Evolutionary conservation across 2,888 invertebrate species (phyloP).

Genomic region (Graphium colonna): DNA sequence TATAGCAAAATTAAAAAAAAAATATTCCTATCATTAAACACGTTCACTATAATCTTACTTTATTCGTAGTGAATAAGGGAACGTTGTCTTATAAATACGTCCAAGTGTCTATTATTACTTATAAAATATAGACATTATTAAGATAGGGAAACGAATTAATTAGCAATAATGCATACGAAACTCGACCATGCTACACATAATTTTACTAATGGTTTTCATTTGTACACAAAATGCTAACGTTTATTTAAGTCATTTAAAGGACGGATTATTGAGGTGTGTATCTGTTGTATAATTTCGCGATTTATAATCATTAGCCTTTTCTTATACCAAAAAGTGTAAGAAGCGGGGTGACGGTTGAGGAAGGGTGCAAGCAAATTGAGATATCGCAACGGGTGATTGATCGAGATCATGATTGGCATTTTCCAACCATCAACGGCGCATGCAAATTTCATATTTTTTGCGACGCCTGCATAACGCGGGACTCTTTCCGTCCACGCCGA

Average conservation of each 20-base stretch:
- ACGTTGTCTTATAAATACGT: too few species aligned
- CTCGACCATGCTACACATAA: neutral
- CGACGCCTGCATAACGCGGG: conserved; percentile 31
- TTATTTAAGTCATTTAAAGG: conserved; percentile 38
- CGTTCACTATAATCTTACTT: too few species aligned
- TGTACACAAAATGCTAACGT: conserved; percentile 34
- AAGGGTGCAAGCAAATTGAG: conserved; percentile 72
- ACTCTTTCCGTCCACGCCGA: conserved; percentile 43
- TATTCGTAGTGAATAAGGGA: too few species aligned
- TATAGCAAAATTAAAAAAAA: too few species aligned
- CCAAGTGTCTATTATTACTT: too few species aligned
- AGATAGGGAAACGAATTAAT: neutral
- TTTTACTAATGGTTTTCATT: conserved; percentile 14
- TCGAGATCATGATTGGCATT: conserved; percentile 65
- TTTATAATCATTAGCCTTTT: conserved; percentile 73
- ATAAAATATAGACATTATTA: neutral
- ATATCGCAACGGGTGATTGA: conserved; percentile 73
- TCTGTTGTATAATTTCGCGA: conserved; percentile 65
- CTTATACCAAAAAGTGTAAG: conserved; percentile 36
- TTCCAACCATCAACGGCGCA: conserved; percentile 50
- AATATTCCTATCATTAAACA: too few species aligned
- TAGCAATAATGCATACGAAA: neutral
- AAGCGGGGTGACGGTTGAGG: conserved; percentile 41
- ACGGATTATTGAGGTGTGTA: conserved; percentile 46
- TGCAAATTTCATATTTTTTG: conserved; percentile 61